These are phyloP conservation scores for Atopsyche davidsoni DNA, from an alignment of 1,140 invertebrate genomes.

Conservation along the genomic window DNA sequence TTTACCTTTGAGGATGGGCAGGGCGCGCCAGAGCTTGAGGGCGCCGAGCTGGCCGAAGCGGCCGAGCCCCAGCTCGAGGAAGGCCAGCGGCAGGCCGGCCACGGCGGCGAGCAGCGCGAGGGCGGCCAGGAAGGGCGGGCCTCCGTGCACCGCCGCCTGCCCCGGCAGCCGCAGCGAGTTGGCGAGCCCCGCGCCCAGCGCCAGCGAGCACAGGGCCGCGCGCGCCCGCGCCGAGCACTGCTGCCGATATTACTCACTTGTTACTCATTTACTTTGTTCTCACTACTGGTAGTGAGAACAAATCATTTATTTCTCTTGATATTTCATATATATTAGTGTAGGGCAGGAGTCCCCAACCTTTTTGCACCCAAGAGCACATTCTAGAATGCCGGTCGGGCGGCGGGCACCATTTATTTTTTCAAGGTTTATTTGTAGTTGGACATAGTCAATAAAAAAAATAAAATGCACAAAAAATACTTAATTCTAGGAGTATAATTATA, in stretches of 20 bases:
- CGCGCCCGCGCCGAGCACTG: conserved; percentile 7
- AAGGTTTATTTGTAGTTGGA: too few relatives aligned
- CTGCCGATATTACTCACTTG: conserved; percentile 3
- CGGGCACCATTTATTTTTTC: too few relatives aligned
- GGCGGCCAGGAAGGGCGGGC: conserved; percentile 61
- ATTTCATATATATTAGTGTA: too few relatives aligned
- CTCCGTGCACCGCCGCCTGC: conserved; percentile 40
- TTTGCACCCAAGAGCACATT: too few relatives aligned
- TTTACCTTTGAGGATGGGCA: conserved; percentile 66
- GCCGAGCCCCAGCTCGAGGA: conserved; percentile 66
- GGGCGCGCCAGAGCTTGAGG: conserved; percentile 66
- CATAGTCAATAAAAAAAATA: too few relatives aligned
- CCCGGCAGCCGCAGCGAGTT: conserved; percentile 46
- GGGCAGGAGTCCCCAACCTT: too few relatives aligned
- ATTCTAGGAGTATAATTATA: too few relatives aligned
- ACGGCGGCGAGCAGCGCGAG: conserved; percentile 56
- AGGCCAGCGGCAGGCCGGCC: conserved; percentile 64
- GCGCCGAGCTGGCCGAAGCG: conserved; percentile 67
- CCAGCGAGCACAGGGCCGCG: conserved; percentile 36
- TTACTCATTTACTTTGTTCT: conserved; percentile 4
- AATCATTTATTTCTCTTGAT: too few relatives aligned
- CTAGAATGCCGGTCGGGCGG: too few relatives aligned
- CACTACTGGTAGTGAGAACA: too few relatives aligned
- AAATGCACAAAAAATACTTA: too few relatives aligned
- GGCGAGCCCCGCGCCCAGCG: conserved; percentile 43